A percentile compares a stretch with the other conserved stretches of the same genome.
Evolutionary conservation across 2,797 vertebrate genomes (phyloP).

Genomic region (Melanotaenia trifasciata): DNA sequence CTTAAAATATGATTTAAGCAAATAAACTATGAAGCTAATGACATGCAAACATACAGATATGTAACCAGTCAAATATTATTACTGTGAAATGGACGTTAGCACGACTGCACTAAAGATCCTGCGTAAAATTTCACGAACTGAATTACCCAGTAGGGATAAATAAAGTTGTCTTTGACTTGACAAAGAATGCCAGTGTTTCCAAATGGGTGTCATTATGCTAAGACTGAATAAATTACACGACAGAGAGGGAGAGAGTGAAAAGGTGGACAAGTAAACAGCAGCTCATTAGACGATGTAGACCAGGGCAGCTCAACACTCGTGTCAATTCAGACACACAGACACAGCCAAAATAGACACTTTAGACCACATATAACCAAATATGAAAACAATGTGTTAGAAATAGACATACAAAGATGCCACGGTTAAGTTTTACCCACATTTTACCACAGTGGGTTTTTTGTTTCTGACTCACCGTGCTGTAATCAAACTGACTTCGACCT

Average conservation of each 20-base stretch:
- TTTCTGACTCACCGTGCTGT: background rate
- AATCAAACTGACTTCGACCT: background rate
- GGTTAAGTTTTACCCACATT: background rate
- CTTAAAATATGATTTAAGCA: too few species aligned
- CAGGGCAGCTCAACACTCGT: constrained; percentile 36
- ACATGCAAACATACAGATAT: too few species aligned
- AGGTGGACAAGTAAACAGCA: constrained; percentile 57
- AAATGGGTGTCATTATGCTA: constrained; percentile 44
- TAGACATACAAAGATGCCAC: background rate
- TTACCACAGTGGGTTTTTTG: background rate
- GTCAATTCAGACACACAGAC: constrained; percentile 55
- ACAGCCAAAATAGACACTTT: constrained; percentile 43
- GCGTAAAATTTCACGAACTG: constrained; percentile 40
- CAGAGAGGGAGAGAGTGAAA: constrained; percentile 4
- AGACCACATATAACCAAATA: constrained; percentile 11
- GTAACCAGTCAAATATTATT: background rate
- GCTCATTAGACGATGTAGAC: constrained; percentile 61
- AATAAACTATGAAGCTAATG: too few species aligned
- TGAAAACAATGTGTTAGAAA: background rate
- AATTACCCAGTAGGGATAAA: too few species aligned
- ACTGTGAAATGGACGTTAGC: constrained; percentile 42
- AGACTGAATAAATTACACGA: constrained; percentile 56
- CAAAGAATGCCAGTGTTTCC: constrained; percentile 54
- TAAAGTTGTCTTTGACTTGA: too few species aligned
- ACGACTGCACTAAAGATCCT: constrained; percentile 31